Evolutionary conservation across 2,888 invertebrate species (phyloP).

Genomic region (Eristalis pertinax): DNA sequence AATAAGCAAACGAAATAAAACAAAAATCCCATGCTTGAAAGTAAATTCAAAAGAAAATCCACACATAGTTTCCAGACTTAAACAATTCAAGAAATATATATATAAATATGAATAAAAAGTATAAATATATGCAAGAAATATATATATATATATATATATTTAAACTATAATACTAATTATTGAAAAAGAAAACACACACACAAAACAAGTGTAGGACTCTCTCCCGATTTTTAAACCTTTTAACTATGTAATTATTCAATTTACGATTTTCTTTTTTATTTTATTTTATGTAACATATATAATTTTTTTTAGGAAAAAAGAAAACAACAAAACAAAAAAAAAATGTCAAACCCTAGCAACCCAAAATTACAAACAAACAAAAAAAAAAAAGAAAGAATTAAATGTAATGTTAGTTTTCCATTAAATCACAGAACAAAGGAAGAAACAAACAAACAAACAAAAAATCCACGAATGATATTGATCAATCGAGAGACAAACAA

Average conservation of each 20-base stretch:
- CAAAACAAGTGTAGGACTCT: slow-evolving; percentile 39
- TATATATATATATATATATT: background rate
- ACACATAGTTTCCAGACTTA: slow-evolving; percentile 68
- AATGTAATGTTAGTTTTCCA: slow-evolving; percentile 42
- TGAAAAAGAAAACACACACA: slow-evolving; percentile 5
- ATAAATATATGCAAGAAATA: slow-evolving; percentile 37
- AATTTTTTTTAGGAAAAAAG: slow-evolving; percentile 37
- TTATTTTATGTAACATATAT: slow-evolving; percentile 68
- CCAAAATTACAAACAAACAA: slow-evolving; percentile 55
- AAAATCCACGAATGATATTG: slow-evolving; percentile 54
- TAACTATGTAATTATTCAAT: slow-evolving; percentile 67
- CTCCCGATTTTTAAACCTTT: slow-evolving; percentile 54
- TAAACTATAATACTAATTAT: slow-evolving; percentile 20
- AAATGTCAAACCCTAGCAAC: slow-evolving; percentile 56
- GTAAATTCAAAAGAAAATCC: slow-evolving; percentile 21
- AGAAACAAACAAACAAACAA: slow-evolving; percentile 7
- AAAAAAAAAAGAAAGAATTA: slow-evolving; percentile 17
- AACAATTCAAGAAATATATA: slow-evolving; percentile 56
- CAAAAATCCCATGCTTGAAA: slow-evolving; percentile 41
- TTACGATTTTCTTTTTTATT: slow-evolving; percentile 44
- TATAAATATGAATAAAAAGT: slow-evolving; percentile 51
- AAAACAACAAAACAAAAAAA: slow-evolving; percentile 20
- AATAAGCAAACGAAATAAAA: slow-evolving; percentile 47
- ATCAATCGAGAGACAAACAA: slow-evolving; percentile 54
- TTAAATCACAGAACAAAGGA: slow-evolving; percentile 12